Base-by-base conservation (phyloP, 2,888 invertebrate species). In the Spilosoma lubricipeda region DNA sequence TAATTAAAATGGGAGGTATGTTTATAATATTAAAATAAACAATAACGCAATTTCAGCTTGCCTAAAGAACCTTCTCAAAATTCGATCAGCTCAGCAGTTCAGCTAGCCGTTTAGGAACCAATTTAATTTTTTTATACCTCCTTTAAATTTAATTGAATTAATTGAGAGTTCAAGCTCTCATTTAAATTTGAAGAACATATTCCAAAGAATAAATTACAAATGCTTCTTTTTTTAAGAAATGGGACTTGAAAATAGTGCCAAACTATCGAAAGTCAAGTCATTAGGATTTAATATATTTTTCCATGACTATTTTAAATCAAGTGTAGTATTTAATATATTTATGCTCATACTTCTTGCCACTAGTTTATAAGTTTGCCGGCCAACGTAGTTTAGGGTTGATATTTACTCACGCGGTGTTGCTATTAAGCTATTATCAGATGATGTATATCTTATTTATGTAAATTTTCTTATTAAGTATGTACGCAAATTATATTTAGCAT, bases 311-410 rank as follows among this genome's bases (percentile, higher is more conserved):
- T 72, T 78, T 74, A 74, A 23, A 52, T n/a, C n/a, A 39, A 73
- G 79, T 80, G 75, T 80, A 83, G 77, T 79, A 33, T 33, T 33
- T 33, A 33, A 70, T 78, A 75, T 71, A 82, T 85, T 75, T 82
- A 84, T 85, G 91, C 91, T 91, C 90, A 89, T 86, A 82, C 83
- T 85, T 89, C 90, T 91, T 90, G 92, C 92, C 92, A 92, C 80
- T 89, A 89, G 87, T 74, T 76, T 70, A 84, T 85, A 85, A 84
- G 85, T 80, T 81, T 80, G 67, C 76, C 67, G 64, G 85, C 85
- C 83, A 83, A 85, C 75, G 45, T 83, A 83, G 85, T 73, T 72
- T 82, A 81, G 77, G 80, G 75, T 77, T 77, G 79, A 77, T 77
- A 56, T 70, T 56, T 39, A 79, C n/a, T 56, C 68, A 69, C 71